Evolutionary conservation across 2,888 invertebrate genomes (phyloP), one percentile per base, ranked within the genome.

Genomic region (Panopea generosa): DNA sequence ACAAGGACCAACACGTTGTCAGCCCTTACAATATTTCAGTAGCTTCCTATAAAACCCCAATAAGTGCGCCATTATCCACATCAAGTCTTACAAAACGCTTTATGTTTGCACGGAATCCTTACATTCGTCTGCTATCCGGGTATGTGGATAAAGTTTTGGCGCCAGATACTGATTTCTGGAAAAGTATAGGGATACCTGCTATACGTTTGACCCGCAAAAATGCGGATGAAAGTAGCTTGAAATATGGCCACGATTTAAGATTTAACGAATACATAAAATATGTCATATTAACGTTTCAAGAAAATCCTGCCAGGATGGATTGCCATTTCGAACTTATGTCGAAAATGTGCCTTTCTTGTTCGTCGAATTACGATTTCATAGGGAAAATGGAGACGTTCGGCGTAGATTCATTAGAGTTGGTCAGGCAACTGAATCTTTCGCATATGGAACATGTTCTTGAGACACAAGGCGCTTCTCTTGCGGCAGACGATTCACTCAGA

Each of bases 201-300:
- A 62, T 62, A 9, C 55, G 43, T 7, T 16, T 53, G n/a, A 38
- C 69, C 1, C 47, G 84, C 11, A 50, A 57, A 9, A 52, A 71
- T 18, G 66, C 82, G 3, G 27, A 38, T 2, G 18, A 18, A 18
- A 45, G 43, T 20, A 70, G 70, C 24, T 22, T 65, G 11, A 43
- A 43, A 14, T 87, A 85, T 55, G 87, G 85, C 1, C 85, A 85
- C 62, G 85, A 85, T 53, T 77, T 85, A 20, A 80, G 80, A 26
- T 87, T 87, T 65, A 45, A 66, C 2, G 83, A 85, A 52, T 85
- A 81, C 43, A 55, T 85, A 2, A 75, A 81, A 63, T 84, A 84
- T 43, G 66, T 84, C n/a, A 77, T 83, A 9, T 14, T 75, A 7
- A 49, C 56, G 20, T 14, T 69, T 2, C 45, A 38, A 11, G 29